phyloP scores from a whole-genome alignment of 2,888 invertebrate genomes.

The Elysia crispata region DNA sequence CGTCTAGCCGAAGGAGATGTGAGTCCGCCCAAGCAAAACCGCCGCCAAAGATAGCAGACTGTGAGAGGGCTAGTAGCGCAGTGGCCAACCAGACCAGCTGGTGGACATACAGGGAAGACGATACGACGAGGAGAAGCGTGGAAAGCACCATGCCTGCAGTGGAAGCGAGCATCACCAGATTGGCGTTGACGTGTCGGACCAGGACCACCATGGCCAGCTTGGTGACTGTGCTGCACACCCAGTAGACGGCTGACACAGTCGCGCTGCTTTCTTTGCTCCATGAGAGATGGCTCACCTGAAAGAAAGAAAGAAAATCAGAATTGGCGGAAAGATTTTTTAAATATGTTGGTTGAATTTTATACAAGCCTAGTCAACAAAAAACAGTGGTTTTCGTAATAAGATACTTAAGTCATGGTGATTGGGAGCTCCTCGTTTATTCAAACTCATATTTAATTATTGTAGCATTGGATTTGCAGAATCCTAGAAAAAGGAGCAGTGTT shows the following conservation, averaged over 20 bases:
- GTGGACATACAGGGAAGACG: constrained; percentile 23
- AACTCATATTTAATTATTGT: too few relatives aligned
- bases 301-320: too few relatives aligned
- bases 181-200: constrained; percentile 17
- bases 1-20: constrained; percentile 30
- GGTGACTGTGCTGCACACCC: constrained; percentile 28
- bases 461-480: too few relatives aligned
- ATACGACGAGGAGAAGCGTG: not conserved
- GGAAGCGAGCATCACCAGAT: not conserved
- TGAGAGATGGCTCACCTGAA: constrained; percentile 1
- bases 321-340: too few relatives aligned
- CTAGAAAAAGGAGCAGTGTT: too few relatives aligned
- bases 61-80: constrained; percentile 26
- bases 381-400: too few relatives aligned
- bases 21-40: constrained; percentile 39
- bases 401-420: too few relatives aligned
- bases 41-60: constrained; percentile 38
- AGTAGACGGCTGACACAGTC: constrained; percentile 22
- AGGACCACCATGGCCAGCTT: constrained; percentile 30
- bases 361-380: too few relatives aligned
- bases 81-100: constrained; percentile 33
- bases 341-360: too few relatives aligned
- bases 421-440: too few relatives aligned
- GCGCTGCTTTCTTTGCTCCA: constrained; percentile 42
- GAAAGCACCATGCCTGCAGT: constrained; percentile 20